phyloP scores from a whole-genome alignment of 2,113 vertebrate species.

The Chelonoidis abingdonii region DNA sequence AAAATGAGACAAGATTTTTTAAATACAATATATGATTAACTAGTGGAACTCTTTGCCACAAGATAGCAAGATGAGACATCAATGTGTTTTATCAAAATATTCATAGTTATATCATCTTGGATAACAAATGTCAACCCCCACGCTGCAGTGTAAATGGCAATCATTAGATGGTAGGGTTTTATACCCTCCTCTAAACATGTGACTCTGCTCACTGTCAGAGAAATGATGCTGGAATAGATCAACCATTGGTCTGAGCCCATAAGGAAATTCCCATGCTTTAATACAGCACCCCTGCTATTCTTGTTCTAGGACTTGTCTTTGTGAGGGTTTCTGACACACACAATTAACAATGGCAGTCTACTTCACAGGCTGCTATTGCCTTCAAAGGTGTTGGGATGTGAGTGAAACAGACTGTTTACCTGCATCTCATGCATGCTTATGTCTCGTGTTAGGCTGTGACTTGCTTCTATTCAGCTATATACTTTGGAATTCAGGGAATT shows the following conservation, averaged over 20 bases:
- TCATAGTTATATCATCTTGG: slow-evolving; percentile 29
- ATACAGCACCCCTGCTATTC: background rate
- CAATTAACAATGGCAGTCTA: fast-evolving
- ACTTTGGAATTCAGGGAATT: background rate
- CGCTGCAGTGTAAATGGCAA: background rate
- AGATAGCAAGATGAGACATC: background rate
- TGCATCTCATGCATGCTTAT: background rate
- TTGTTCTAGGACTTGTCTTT: background rate
- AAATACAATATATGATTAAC: background rate
- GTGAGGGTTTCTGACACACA: background rate
- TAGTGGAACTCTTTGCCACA: background rate
- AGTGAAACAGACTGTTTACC: background rate
- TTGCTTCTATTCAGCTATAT: fast-evolving
- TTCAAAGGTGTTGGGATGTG: background rate
- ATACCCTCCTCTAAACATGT: background rate
- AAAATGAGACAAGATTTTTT: background rate
- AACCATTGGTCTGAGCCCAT: background rate
- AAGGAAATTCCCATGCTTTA: background rate
- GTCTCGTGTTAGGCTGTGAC: background rate
- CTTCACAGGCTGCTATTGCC: background rate
- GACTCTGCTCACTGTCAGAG: fast-evolving
- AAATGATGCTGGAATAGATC: fast-evolving
- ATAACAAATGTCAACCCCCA: slow-evolving; percentile 22
- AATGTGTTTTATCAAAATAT: background rate
- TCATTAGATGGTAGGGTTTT: fast-evolving